phyloP scores from a whole-genome alignment of 2,797 vertebrate species.

The Chlorospingus flavigularis region DNA sequence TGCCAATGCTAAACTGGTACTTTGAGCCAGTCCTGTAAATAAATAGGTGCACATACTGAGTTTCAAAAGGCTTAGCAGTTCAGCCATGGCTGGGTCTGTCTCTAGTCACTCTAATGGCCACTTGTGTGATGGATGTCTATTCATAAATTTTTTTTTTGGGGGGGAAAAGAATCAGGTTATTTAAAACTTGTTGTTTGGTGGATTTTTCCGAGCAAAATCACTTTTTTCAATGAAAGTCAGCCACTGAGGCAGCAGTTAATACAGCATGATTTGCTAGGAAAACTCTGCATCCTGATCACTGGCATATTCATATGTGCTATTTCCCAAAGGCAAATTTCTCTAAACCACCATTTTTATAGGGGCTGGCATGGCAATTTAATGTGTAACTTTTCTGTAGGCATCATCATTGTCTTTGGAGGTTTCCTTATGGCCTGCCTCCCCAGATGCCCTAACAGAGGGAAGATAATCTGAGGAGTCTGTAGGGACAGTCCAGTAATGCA shows the following conservation, averaged over 20 bases:
- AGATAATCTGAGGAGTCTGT: neutral
- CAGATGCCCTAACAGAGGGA: neutral
- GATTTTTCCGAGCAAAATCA: neutral
- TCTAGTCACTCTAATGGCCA: neutral
- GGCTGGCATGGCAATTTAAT: neutral
- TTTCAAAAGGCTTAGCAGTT: neutral
- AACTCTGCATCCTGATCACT: neutral
- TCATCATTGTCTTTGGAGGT: neutral
- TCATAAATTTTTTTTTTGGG: neutral
- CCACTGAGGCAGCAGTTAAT: neutral
- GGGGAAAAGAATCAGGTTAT: neutral
- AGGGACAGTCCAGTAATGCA: neutral
- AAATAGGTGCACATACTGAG: neutral
- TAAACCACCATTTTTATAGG: neutral
- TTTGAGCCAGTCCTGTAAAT: neutral
- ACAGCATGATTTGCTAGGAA: neutral
- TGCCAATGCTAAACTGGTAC: neutral
- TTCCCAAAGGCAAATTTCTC: neutral
- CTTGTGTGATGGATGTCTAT: accelerated
- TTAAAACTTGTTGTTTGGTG: neutral
- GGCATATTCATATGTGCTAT: neutral
- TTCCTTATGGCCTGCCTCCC: neutral
- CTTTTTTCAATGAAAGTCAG: neutral
- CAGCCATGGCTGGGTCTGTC: neutral
- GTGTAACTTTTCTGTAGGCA: neutral